Conservation (phyloP, 2,888 invertebrate genomes). For the Poecilus cupreus region DNA sequence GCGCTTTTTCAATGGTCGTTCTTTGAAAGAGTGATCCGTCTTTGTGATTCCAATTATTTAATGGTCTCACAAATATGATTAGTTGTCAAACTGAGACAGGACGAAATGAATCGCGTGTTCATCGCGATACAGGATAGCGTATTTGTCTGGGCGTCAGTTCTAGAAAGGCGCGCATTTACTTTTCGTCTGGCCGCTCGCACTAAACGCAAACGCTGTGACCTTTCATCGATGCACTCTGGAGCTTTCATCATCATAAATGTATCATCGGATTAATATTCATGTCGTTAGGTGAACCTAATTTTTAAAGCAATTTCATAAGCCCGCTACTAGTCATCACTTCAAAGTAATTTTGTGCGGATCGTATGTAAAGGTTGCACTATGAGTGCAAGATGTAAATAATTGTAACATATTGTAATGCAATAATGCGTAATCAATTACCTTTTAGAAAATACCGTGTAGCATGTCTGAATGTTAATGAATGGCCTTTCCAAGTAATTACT, state of each 20-base stretch:
- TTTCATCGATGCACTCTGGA: background rate
- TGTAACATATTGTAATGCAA: background rate
- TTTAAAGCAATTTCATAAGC: background rate
- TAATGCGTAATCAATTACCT: conserved; percentile 29
- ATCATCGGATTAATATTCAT: conserved; percentile 24
- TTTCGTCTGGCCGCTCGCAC: background rate
- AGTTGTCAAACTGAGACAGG: too few species aligned
- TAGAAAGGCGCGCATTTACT: conserved; percentile 22
- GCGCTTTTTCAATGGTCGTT: too few species aligned
- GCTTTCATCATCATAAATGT: conserved; percentile 29
- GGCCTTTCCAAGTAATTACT: conserved; percentile 29
- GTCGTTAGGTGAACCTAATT: background rate
- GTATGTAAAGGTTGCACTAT: background rate
- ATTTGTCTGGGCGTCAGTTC: background rate
- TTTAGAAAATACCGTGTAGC: conserved; percentile 25
- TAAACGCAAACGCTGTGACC: background rate
- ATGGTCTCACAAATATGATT: too few species aligned
- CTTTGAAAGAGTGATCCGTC: too few species aligned
- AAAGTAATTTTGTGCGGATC: too few species aligned
- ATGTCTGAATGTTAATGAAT: conserved; percentile 31
- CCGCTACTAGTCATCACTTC: background rate
- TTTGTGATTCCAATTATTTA: too few species aligned
- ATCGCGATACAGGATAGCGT: background rate
- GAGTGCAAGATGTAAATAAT: conserved; percentile 32
- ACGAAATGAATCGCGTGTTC: too few species aligned